Evolutionary conservation across 1,140 invertebrate genomes (phyloP).

Genomic region (Heliconius hermathena): DNA sequence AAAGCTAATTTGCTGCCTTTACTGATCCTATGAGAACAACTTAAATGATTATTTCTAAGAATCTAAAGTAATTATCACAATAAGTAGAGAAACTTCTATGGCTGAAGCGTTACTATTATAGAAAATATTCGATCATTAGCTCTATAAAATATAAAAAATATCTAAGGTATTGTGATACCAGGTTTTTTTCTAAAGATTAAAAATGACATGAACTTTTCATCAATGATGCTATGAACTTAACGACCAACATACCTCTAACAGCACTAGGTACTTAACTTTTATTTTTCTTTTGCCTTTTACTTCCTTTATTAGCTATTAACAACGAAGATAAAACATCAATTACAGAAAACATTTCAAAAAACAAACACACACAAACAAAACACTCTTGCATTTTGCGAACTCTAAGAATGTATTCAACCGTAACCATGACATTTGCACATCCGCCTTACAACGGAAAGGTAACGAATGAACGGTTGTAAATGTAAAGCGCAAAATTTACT

Average conservation of each 20-base stretch:
- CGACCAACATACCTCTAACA: not conserved
- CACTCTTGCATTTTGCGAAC: not conserved
- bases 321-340: not conserved
- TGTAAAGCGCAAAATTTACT: not conserved
- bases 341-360: not conserved
- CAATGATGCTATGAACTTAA: not conserved
- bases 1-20: not conserved
- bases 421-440: slow-evolving; percentile 37
- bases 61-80: not conserved
- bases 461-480: slow-evolving; percentile 24
- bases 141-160: no score
- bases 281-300: not conserved
- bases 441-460: slow-evolving; percentile 17
- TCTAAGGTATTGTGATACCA: no score
- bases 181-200: not conserved
- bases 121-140: not conserved
- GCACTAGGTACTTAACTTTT: not conserved
- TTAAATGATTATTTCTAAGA: not conserved
- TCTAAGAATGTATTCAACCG: slow-evolving; percentile 19
- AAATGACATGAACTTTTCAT: not conserved
- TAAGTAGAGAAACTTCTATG: not conserved
- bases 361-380: not conserved
- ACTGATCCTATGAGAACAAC: not conserved
- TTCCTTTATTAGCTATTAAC: not conserved
- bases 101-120: not conserved